Conservation (phyloP, 1,140 invertebrate genomes). For the Drosophila arawakana region DNA sequence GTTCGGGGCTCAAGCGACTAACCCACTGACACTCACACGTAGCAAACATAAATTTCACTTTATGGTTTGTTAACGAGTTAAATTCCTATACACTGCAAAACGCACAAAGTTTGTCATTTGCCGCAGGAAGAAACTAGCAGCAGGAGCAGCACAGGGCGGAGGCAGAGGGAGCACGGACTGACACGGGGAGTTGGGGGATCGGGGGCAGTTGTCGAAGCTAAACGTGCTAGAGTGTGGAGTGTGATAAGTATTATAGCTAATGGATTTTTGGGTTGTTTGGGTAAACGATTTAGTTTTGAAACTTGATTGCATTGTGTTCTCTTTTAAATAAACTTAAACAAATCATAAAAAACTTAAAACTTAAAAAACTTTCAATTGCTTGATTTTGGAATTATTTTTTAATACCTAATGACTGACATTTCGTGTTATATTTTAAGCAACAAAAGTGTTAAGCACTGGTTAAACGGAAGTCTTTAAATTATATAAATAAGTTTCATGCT, state of each 20-base stretch:
- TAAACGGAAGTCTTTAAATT: background rate
- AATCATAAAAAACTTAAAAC: background rate
- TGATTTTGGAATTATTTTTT: background rate
- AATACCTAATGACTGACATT: too few relatives aligned
- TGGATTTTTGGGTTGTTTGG: slow-evolving; percentile 39
- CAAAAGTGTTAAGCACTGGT: too few relatives aligned
- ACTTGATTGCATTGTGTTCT: slow-evolving; percentile 33
- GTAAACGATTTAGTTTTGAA: slow-evolving; percentile 25
- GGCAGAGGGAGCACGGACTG: background rate
- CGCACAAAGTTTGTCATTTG: slow-evolving; percentile 76
- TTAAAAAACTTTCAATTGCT: slow-evolving; percentile 25
- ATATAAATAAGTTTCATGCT: background rate
- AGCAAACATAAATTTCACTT: slow-evolving; percentile 79
- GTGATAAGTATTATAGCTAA: slow-evolving; percentile 77
- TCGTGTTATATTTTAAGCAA: too few relatives aligned
- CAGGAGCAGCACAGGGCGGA: slow-evolving; percentile 12
- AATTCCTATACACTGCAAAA: slow-evolving; percentile 74
- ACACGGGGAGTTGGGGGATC: background rate
- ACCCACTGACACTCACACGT: slow-evolving; percentile 68
- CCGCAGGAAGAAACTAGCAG: slow-evolving; percentile 52
- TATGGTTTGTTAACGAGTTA: slow-evolving; percentile 83
- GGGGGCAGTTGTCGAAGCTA: slow-evolving; percentile 7
- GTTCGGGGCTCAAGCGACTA: slow-evolving; percentile 5
- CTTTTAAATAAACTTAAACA: slow-evolving; percentile 4
- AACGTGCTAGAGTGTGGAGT: slow-evolving; percentile 72